Evolutionary conservation across 92 coral and sea anemone species (phyloP).

Genomic region (Meandrina meandrites): DNA sequence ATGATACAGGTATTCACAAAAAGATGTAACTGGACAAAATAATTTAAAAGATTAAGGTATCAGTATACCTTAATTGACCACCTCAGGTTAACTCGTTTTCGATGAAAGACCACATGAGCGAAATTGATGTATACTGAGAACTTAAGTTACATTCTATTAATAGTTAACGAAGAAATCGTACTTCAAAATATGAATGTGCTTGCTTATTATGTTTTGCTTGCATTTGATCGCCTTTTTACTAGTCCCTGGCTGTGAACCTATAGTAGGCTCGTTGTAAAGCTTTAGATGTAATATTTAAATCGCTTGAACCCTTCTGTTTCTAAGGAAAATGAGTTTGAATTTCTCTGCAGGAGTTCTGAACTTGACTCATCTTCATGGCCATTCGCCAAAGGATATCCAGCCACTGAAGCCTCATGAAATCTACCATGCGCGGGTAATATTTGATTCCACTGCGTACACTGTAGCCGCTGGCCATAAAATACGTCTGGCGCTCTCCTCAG

Average conservation of each 20-base stretch:
- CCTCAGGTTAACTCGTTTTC: too few species aligned
- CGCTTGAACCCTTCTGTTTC: neutral
- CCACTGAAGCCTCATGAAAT: slow-evolving; percentile 53
- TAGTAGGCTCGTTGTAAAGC: neutral
- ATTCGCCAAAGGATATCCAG: slow-evolving; percentile 48
- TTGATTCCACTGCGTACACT: slow-evolving; percentile 70
- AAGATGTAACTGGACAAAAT: too few species aligned
- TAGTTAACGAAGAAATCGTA: too few species aligned
- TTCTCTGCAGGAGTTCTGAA: slow-evolving; percentile 63
- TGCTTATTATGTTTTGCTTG: too few species aligned
- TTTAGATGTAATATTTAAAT: neutral
- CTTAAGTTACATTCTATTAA: too few species aligned
- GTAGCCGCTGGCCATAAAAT: slow-evolving; percentile 74
- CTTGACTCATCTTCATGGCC: slow-evolving; percentile 72
- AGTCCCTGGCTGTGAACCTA: neutral
- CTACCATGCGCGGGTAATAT: slow-evolving; percentile 40
- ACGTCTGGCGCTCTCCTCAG: slow-evolving; percentile 79
- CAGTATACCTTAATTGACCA: too few species aligned
- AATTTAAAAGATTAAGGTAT: too few species aligned
- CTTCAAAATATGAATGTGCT: too few species aligned
- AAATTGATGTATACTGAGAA: too few species aligned
- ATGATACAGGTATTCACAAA: too few species aligned
- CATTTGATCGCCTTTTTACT: too few species aligned
- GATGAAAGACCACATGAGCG: too few species aligned
- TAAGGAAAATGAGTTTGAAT: neutral